Evolutionary conservation across 2,113 vertebrate species (phyloP).

Genomic region (Periophthalmus modestus): DNA sequence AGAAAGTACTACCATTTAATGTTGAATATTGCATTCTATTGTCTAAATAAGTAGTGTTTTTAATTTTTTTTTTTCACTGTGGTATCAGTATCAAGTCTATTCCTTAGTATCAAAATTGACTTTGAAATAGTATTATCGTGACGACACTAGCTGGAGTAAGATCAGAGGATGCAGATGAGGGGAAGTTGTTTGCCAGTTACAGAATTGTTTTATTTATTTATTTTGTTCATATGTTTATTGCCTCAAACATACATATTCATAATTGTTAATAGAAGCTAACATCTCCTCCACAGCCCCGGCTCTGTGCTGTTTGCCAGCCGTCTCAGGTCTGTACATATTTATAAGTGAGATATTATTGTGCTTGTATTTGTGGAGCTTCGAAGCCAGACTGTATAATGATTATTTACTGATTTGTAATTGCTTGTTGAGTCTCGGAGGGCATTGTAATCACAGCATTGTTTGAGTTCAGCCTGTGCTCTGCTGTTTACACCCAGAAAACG

Average conservation of each 20-base stretch:
- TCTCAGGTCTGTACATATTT: background rate
- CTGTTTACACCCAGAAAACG: constrained; percentile 11
- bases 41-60: no score
- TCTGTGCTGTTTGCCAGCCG: background rate
- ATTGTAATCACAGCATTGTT: constrained; percentile 60
- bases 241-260: background rate
- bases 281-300: background rate
- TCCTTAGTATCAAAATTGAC: no score
- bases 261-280: background rate
- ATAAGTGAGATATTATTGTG: constrained; percentile 2
- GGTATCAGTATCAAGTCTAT: no score
- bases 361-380: constrained; percentile 22
- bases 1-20: no score
- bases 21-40: no score
- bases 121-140: no score
- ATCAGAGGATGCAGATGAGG: no score
- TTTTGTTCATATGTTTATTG: background rate
- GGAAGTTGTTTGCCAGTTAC: no score
- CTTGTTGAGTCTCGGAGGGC: constrained; percentile 57
- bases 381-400: constrained; percentile 46
- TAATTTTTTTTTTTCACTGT: no score
- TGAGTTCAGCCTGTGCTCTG: constrained; percentile 32
- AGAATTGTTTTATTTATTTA: background rate
- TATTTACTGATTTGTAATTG: constrained; percentile 68
- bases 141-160: no score